Evolutionary conservation across 2,888 invertebrate species (phyloP), one percentile per base, ranked within the genome.

Genomic region (Megaustenia siamemsis): DNA sequence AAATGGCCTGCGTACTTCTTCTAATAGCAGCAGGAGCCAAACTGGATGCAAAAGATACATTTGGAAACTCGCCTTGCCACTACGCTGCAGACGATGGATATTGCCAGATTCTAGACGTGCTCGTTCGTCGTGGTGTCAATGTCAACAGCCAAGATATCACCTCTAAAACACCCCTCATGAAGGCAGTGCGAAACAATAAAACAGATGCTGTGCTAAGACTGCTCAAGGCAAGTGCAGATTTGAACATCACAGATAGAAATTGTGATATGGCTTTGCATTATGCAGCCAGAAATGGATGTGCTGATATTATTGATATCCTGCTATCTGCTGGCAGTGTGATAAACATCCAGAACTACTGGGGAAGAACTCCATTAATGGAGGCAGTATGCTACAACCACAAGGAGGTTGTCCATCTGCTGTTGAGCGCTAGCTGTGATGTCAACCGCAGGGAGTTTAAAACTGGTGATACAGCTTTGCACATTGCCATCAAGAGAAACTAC

Each of bases 81-180:
- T 94, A 94, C 85, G 94, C 94, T 0, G 94, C 94, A 0, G 94
- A 94, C 82, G 93, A 94, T 85, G 94, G 94, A 21, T 92, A 93
- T 86, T 92, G 92, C 82, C 93, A 92, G 86, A 92, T 94, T 45
- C 87, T 94, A 21, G 93, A 93, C 83, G 93, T 93, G 15, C 87
- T 94, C 8, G 91, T 93, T 60, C 89, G 92, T 24, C 91, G 93
- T 60, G 91, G 92, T 45, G 92, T 93, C 15, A 92, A 93, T 82
- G 92, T 93, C 43, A 92, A 94, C 87, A 92, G 91, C 45, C 92
- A 93, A 86, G 94, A 94, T 82, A 94, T 94, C 73, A 94, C 94
- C 40, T 92, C 93, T 32, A 94, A 94, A 86, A 94, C 94, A 45
- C 93, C 94, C 6, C 89, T 93, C 69, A 94, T 94, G 93, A 94